Evolutionary conservation across 2,797 vertebrate species (phyloP), one percentile per base, ranked within the genome.

Genomic region (Girardinus metallicus): DNA sequence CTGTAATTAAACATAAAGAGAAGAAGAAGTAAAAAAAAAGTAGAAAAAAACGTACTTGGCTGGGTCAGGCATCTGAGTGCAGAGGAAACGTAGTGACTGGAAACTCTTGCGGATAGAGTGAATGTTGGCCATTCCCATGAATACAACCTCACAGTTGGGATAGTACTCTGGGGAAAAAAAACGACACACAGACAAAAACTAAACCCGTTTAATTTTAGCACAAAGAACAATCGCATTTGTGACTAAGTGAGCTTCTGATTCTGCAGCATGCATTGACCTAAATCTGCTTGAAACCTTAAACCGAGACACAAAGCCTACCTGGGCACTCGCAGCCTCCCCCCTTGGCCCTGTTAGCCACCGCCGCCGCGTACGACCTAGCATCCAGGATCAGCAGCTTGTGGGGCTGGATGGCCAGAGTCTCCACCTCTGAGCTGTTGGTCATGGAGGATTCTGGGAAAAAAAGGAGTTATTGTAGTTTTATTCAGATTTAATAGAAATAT

Each of bases 41-140:
- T 2, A 53, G 91, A 57, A 55, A 55, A 39, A 73, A 79, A 76
- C 97, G 94, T 96, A 99, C 98, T 99, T 99, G 94, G 97, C 97
- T 83, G 98, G 98, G 88, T 99, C 98, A 13, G 98, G 98, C 97
- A 98, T 99, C 86, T 99, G 98, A 57, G 98, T 99, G 92, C 98
- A 99, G 87, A 99, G 97, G 90, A 99, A 96, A 51, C 98, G 96
- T 89, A 99, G 94, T 0, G 98, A 98, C 95, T 99, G 98, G 94
- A 99, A 99, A 95, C 98, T 99, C 94, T 99, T 99, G 89, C 98
- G 97, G 89, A 99, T 99, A 80, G 98, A 98, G 93, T 99, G 98
- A 90, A 99, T 99, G 94, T 99, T 99, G 87, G 98, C 98, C 98
- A 99, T 99, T 68, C 98, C 97, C 98, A 99, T 99, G 89, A 99